Evolutionary conservation across 2,113 vertebrate genomes (phyloP).

Genomic region (Boleophthalmus pectinirostris): DNA sequence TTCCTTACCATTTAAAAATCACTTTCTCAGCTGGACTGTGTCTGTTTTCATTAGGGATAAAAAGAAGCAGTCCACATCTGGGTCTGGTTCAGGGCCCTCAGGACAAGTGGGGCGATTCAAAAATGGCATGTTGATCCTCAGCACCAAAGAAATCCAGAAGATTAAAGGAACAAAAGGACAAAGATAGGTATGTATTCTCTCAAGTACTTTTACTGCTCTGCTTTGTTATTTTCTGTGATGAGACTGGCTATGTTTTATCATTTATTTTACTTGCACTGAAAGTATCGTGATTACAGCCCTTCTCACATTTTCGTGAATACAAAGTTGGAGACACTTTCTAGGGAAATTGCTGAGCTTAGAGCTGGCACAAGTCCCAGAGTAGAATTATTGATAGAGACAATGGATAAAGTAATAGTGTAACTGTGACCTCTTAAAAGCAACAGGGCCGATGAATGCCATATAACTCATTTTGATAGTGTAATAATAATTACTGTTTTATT

Average conservation of each 20-base stretch:
- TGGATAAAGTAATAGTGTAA: no score
- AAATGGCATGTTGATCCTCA: conserved; percentile 89
- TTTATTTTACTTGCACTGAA: neutral
- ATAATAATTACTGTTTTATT: no score
- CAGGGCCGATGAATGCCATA: no score
- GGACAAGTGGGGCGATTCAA: conserved; percentile 93
- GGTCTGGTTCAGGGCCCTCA: conserved; percentile 62
- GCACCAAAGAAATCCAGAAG: conserved; percentile 85
- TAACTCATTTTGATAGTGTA: no score
- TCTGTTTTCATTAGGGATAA: conserved; percentile 69
- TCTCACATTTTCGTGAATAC: neutral
- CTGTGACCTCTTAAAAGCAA: no score
- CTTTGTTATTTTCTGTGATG: no score
- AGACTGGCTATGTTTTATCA: neutral
- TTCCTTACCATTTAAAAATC: neutral
- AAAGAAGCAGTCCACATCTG: conserved; percentile 76
- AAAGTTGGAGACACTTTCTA: neutral
- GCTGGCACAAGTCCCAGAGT: neutral
- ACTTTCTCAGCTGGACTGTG: neutral
- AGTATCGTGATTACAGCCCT: neutral
- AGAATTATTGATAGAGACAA: neutral
- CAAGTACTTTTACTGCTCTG: neutral
- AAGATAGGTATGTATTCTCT: conserved; percentile 24
- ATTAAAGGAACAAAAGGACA: conserved; percentile 81
- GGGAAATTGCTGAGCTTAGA: neutral